phyloP scores from a whole-genome alignment of 1,140 invertebrate genomes.

The Mya arenaria region DNA sequence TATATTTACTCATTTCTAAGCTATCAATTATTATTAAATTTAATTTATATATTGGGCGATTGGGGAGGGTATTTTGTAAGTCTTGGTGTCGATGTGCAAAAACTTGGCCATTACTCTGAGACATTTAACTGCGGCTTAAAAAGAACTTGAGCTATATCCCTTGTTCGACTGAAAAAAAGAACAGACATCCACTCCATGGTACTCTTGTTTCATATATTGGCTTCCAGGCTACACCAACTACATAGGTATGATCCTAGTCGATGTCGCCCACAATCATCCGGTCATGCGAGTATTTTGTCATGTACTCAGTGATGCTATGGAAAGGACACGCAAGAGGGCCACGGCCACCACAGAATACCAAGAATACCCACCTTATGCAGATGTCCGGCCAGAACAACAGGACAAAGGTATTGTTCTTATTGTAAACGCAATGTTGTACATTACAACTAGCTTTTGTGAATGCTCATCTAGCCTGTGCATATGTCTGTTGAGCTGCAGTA shows the following conservation, averaged over 20 bases:
- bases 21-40: too few relatives aligned
- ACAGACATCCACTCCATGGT: too few relatives aligned
- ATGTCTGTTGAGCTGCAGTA: not conserved
- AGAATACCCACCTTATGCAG: not conserved
- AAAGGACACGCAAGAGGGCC: not conserved
- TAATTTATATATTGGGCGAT: too few relatives aligned
- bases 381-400: not conserved
- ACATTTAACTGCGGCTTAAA: too few relatives aligned
- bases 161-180: too few relatives aligned
- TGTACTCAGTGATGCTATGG: slow-evolving; percentile 4
- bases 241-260: slow-evolving; percentile 58
- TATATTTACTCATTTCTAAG: too few relatives aligned
- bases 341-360: not conserved
- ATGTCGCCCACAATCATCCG: slow-evolving; percentile 64
- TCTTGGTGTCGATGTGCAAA: too few relatives aligned
- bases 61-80: too few relatives aligned
- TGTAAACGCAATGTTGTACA: not conserved
- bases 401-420: not conserved
- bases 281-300: slow-evolving; percentile 55
- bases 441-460: not conserved
- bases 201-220: too few relatives aligned
- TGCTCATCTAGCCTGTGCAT: not conserved
- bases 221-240: slow-evolving; percentile 57
- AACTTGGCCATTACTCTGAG: too few relatives aligned
- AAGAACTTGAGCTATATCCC: too few relatives aligned